phyloP scores from a whole-genome alignment of 2,888 invertebrate species.

The Drosophila pseudotakahashii region DNA sequence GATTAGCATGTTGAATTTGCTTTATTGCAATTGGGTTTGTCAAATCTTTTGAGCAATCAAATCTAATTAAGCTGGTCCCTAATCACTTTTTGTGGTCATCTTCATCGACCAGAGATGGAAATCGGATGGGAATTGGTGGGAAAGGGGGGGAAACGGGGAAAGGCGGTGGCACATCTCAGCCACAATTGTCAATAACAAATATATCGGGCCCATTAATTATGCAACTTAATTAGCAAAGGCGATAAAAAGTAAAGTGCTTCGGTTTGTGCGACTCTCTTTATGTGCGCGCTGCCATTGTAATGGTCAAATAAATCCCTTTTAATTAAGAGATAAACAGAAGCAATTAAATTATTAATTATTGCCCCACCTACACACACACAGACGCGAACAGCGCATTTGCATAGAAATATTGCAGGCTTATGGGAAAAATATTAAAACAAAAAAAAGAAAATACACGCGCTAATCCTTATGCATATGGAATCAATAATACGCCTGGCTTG shows the following conservation, averaged over 20 bases:
- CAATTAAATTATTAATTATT: constrained; percentile 83
- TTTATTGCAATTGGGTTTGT: constrained; percentile 42
- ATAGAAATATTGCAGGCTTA: constrained; percentile 37
- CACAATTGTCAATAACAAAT: constrained; percentile 38
- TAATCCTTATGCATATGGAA: constrained; percentile 50
- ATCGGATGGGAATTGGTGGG: background rate
- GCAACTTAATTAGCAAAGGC: constrained; percentile 75
- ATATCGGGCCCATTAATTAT: constrained; percentile 71
- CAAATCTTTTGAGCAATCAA: constrained; percentile 77
- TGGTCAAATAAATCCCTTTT: constrained; percentile 78
- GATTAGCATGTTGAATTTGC: constrained; percentile 54
- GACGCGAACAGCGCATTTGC: constrained; percentile 16
- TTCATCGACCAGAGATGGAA: constrained; percentile 25
- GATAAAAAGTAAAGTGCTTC: constrained; percentile 72
- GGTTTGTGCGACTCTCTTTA: constrained; percentile 47
- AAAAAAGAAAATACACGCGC: constrained; percentile 14
- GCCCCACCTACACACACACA: constrained; percentile 25
- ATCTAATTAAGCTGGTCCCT: constrained; percentile 65
- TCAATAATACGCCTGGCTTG: constrained; percentile 64
- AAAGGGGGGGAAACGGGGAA: background rate
- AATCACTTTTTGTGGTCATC: constrained; percentile 69
- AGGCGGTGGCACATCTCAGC: constrained; percentile 3
- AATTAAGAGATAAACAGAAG: constrained; percentile 83
- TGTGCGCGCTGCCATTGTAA: constrained; percentile 17
- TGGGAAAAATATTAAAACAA: constrained; percentile 13